Conservation (phyloP, 37 sponge, comb jelly and placozoan genomes). For the Trichoplax adhaerens region DNA sequence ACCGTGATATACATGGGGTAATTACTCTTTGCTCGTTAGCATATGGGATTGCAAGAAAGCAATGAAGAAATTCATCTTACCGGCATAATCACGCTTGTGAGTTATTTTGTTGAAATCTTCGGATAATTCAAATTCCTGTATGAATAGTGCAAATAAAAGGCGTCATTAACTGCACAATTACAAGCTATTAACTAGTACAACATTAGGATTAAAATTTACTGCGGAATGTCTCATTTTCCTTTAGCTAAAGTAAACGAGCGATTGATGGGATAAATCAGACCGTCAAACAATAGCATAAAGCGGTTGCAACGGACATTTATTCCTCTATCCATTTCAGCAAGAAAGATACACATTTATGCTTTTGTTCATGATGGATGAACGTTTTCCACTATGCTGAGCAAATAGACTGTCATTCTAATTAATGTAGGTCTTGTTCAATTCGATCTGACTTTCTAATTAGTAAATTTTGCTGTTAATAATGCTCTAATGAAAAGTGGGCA, state of each 20-base stretch:
- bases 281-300: not conserved
- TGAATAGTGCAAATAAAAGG: not conserved
- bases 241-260: not conserved
- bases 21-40: too few relatives aligned
- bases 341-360: too few relatives aligned
- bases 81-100: constrained; percentile 39
- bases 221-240: not conserved
- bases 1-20: too few relatives aligned
- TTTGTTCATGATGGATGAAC: too few relatives aligned
- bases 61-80: constrained; percentile 15
- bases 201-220: not conserved
- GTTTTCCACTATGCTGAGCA: too few relatives aligned
- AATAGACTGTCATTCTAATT: too few relatives aligned
- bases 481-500: too few relatives aligned
- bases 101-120: constrained; percentile 83
- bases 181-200: not conserved
- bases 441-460: too few relatives aligned
- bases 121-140: constrained; percentile 73
- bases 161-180: not conserved
- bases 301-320: not conserved
- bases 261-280: not conserved
- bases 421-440: too few relatives aligned
- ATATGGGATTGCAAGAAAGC: too few relatives aligned
- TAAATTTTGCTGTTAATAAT: too few relatives aligned
- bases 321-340: not conserved